phyloP scores from a whole-genome alignment of 2,888 invertebrate genomes.

The Dexiosoma caninum region DNA sequence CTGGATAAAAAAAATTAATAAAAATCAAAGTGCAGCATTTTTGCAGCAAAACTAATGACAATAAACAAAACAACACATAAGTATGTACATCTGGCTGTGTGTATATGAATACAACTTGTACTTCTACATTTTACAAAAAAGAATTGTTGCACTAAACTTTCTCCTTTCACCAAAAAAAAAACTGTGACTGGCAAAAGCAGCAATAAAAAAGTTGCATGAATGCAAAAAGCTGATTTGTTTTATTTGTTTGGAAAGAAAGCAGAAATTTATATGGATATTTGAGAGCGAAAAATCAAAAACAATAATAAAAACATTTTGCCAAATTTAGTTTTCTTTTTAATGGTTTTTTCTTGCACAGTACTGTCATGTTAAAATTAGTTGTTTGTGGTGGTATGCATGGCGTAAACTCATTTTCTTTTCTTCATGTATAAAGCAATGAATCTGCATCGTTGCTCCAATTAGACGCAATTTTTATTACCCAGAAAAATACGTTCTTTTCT shows the following conservation, averaged over 20 bases:
- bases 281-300: not conserved
- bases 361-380: conserved; percentile 6
- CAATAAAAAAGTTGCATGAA: conserved; percentile 30
- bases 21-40: conserved; percentile 30
- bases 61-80: conserved; percentile 33
- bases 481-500: not conserved
- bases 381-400: not conserved
- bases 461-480: conserved; percentile 38
- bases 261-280: not conserved
- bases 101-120: not conserved
- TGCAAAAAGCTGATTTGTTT: conserved; percentile 1
- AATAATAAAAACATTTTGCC: conserved; percentile 46
- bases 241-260: conserved; percentile 16
- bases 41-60: conserved; percentile 32
- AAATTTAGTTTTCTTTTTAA: conserved; percentile 31
- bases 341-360: not conserved
- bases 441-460: conserved; percentile 25
- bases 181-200: conserved; percentile 1
- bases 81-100: no score
- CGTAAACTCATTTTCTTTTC: conserved; percentile 33
- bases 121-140: conserved; percentile 10
- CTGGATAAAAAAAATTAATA: conserved; percentile 12
- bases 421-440: conserved; percentile 32
- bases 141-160: conserved; percentile 56
- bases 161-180: conserved; percentile 52